Evolutionary conservation across 2,113 vertebrate genomes (phyloP).

Genomic region (Pyrgilauda ruficollis): DNA sequence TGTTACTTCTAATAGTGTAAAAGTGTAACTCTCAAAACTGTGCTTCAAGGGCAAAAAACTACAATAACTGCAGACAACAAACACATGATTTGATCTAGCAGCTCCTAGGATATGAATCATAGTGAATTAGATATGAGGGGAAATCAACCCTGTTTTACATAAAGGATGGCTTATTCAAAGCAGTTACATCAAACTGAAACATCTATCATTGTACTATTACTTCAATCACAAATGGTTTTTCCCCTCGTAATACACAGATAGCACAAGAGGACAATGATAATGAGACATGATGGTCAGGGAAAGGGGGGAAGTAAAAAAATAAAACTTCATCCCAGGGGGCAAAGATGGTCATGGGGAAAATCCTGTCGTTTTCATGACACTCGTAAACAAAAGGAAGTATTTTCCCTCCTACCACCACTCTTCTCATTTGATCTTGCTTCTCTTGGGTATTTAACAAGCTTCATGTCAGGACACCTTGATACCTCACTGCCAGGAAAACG

Average conservation of each 20-base stretch:
- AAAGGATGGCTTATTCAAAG: background rate
- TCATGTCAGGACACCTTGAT: background rate
- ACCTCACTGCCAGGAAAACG: background rate
- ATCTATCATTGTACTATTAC: background rate
- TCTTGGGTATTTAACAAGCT: background rate
- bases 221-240: background rate
- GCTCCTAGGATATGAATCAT: background rate
- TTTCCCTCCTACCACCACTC: background rate
- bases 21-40: background rate
- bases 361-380: background rate
- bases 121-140: background rate
- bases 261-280: background rate
- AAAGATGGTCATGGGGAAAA: fast-evolving
- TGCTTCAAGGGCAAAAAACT: background rate
- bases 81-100: background rate
- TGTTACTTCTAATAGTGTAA: background rate
- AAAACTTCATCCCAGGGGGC: background rate
- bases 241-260: background rate
- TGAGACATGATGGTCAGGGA: background rate
- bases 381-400: background rate
- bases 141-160: background rate
- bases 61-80: background rate
- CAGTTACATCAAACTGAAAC: background rate
- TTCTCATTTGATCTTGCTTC: background rate
- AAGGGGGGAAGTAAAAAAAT: background rate